phyloP scores from a whole-genome alignment of 2,797 vertebrate genomes.

The Echeneis naucrates region DNA sequence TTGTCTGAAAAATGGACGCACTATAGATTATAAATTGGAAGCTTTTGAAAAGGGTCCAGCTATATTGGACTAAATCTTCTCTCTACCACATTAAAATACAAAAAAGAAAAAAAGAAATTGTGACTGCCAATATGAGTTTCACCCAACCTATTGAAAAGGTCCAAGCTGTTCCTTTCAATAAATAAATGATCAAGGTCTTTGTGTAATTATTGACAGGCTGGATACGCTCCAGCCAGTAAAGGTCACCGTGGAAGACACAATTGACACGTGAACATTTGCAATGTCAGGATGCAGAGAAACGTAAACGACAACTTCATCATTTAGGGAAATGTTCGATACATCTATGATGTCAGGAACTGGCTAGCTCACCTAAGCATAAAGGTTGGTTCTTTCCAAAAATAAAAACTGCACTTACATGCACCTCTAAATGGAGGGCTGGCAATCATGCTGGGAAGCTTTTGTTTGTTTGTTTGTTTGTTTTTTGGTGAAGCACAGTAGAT shows the following conservation, averaged over 20 bases:
- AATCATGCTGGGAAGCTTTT: too few relatives aligned
- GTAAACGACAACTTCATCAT: background rate
- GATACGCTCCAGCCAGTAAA: background rate
- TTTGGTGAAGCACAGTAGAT: background rate
- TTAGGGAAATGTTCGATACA: background rate
- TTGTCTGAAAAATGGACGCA: background rate
- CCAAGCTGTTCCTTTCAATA: background rate
- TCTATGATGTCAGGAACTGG: background rate
- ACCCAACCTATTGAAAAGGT: background rate
- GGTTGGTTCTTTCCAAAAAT: background rate
- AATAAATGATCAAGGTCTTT: background rate
- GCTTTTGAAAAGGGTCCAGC: background rate
- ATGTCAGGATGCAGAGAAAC: background rate
- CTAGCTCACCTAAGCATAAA: background rate
- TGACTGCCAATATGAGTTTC: background rate
- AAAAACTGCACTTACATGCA: background rate
- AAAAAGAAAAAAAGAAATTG: background rate
- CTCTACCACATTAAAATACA: background rate
- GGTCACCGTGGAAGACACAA: background rate
- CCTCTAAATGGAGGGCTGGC: too few relatives aligned
- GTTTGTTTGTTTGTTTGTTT: too few relatives aligned
- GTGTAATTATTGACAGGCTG: background rate
- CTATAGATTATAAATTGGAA: background rate
- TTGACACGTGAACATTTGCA: background rate
- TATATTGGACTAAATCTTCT: background rate